Base-by-base conservation (phyloP, 2,888 invertebrate genomes). In the Erannis defoliaria region DNA sequence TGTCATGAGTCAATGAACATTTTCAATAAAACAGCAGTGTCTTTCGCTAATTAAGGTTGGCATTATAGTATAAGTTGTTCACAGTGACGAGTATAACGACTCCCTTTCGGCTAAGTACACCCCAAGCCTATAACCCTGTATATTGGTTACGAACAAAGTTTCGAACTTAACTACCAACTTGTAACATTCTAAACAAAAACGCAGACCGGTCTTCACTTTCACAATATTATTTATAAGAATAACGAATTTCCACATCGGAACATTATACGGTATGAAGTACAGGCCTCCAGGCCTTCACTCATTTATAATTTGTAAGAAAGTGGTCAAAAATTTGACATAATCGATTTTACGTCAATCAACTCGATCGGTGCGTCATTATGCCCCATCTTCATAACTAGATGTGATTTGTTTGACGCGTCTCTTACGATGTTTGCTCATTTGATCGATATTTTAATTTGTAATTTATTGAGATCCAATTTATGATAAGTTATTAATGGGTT, bases 221-320 rank as follows among this genome's bases (percentile, higher is more conserved):
- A 19, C 72, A 77, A 80, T 79, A 79, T 80, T 79, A 79, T 80
- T 80, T 80, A 79, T 80, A 77, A 77, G 76, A 72, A 69, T 68
- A 68, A 71, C 72, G 67, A 69, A 72, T 72, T 70, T 65, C 68
- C 53, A 66, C 68, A 65, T 57, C 50, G n/a, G 35, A 18, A 29
- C 57, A 64, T 57, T 65, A 63, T 64, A 63, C 58, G 53, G 43
- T 42, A 31, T 37, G 42, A 8, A 37, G 21, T 19, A n/a, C 9
- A 33, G 29, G 66, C 63, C 61, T 53, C 26, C 31, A 23, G 55
- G 53, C 67, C 67, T 54, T 54, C 55, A 38, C 56, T 50, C 62
- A 54, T 67, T 65, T 53, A 60, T 64, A 69, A 69, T 69, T 67
- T 62, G 18, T 59, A 66, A 64, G 57, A 58, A 64, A 64, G 60